A percentile compares a stretch with the other conserved stretches of the same genome.
phyloP scores from a whole-genome alignment of 2,797 vertebrate species.

The Intellagama lesueurii region DNA sequence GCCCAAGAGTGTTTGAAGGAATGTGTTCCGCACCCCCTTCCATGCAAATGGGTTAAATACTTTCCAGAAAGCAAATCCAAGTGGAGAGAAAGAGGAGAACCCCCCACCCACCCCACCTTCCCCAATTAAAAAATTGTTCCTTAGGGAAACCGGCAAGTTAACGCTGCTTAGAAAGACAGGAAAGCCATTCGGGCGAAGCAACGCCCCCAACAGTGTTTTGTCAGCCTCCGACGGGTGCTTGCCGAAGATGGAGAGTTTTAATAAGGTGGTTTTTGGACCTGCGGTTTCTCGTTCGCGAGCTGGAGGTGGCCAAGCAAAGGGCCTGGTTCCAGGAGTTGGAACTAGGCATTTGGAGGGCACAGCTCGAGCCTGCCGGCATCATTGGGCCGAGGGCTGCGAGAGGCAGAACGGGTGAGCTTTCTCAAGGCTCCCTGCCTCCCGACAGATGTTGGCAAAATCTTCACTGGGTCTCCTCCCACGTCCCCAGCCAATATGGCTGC shows the following conservation, averaged over 20 bases:
- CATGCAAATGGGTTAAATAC: conserved; percentile 1
- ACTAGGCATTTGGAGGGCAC: neutral
- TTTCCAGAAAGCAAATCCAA: neutral
- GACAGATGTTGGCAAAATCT: no score
- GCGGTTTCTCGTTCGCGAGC: neutral
- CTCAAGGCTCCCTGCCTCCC: neutral
- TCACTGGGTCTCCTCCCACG: no score
- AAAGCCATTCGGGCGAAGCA: neutral
- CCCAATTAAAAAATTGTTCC: neutral
- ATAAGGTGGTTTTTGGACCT: neutral
- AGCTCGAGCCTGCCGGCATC: neutral
- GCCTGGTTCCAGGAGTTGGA: neutral
- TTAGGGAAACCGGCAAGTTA: conserved; percentile 24
- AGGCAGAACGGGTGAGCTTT: neutral
- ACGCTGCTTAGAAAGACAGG: neutral
- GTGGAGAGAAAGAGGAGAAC: neutral
- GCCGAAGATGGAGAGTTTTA: conserved; percentile 44
- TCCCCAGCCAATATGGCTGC: neutral
- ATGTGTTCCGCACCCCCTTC: neutral
- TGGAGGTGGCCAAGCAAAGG: neutral
- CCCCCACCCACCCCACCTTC: no score
- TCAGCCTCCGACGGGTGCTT: neutral
- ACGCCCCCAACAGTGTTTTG: neutral
- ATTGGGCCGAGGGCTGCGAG: neutral
- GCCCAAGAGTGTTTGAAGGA: neutral